Base-by-base conservation (phyloP, 2,888 invertebrate genomes). In the Laothoe populi region DNA sequence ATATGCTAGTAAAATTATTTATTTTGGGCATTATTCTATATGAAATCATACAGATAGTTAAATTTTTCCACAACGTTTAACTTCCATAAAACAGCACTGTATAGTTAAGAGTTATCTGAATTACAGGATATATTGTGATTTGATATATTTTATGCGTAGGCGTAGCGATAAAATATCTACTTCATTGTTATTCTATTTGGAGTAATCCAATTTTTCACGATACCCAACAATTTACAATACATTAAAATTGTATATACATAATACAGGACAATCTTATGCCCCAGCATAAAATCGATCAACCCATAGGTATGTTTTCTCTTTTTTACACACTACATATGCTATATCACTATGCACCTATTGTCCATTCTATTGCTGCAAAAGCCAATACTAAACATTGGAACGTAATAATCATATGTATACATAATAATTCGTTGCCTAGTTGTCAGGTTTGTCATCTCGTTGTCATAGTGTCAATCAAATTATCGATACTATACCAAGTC, bases 61-160 rank as follows among this genome's bases (percentile, higher is more conserved):
- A 35, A 16, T 31, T 26, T 53, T 60, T 23, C 19, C 31, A 26
- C 42, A 49, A 42, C 31, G 53, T 53, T 8, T 53, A 53, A 35
- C 16, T 42, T 53, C 40, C 26, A 26, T 49, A 40, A 13, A 10
- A 16, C n/a, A 10, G 3, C 62, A 49, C 49, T 64, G 61, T 35
- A 67, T 63, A 24, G 46, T 63, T 66, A 53, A 19, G 35, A 53
- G 57, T 73, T 76, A 79, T 76, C 73, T 68, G 66, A 69, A 68
- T 71, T 65, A 71, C 71, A 78, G 78, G 76, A 84, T 78, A 77
- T 71, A 70, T 72, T 73, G 73, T 69, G 68, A 72, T 78, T 65
- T 66, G 70, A 74, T 68, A 66, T 65, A 70, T 69, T 70, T 67
- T 77, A 71, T 67, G 81, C 72, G 87, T 87, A 73, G 86, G 86